Evolutionary conservation across 1,140 invertebrate genomes (phyloP).

Genomic region (Penaeus indicus): DNA sequence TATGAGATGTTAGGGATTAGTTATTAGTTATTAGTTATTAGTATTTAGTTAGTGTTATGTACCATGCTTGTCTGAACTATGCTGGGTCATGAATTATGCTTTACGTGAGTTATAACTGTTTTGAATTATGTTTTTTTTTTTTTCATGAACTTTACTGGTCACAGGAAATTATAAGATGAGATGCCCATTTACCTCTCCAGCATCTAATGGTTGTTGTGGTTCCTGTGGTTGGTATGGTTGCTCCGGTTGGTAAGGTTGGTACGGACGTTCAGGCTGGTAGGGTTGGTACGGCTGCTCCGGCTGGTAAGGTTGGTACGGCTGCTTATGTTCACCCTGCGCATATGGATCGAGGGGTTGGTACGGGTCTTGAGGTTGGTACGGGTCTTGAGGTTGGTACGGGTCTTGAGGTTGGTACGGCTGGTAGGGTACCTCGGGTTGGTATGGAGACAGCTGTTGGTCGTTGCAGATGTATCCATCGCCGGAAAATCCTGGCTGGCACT

Average conservation of each 20-base stretch:
- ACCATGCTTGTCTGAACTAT: too few species aligned
- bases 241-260: constrained; percentile 1
- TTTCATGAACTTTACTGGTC: too few species aligned
- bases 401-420: constrained; percentile 30
- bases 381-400: not conserved
- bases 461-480: constrained; percentile 51
- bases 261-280: not conserved
- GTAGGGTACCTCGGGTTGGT: constrained; percentile 19
- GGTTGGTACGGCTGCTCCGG: constrained; percentile 22
- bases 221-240: constrained; percentile 2
- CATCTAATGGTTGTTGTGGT: not conserved
- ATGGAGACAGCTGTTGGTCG: not conserved
- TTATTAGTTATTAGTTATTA: too few species aligned
- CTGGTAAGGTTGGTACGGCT: constrained; percentile 20
- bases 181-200: too few species aligned
- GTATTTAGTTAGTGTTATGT: not conserved
- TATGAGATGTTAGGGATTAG: too few species aligned
- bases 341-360: constrained; percentile 8
- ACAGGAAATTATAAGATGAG: too few species aligned
- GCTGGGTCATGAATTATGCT: too few species aligned
- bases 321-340: not conserved
- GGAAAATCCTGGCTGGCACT: constrained; percentile 24
- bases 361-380: constrained; percentile 15
- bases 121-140: too few species aligned
- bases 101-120: too few species aligned